Evolutionary conservation across 2,797 vertebrate genomes (phyloP), one percentile per base, ranked within the genome.

Genomic region (Rachycentron canadum): DNA sequence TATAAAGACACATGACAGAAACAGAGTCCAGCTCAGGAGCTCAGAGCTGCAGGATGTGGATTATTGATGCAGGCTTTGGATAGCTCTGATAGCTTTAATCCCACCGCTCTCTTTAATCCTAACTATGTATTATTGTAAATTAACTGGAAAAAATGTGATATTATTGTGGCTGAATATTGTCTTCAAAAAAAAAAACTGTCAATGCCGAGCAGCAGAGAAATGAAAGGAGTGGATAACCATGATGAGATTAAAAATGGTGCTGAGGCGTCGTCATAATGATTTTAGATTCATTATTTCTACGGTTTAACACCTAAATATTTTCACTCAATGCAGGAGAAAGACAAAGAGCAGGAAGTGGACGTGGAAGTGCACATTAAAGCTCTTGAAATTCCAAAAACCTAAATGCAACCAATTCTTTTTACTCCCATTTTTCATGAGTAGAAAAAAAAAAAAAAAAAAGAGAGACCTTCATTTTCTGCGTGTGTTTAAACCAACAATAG

Each of bases 1-100:
- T 8, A 8, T 52, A 9, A 60, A 67, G 56, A 82, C 79, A 43
- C 69, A 68, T 62, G 72, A 67, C 75, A 58, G 69, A 1, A 38
- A 63, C 47, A 60, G 40, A 63, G 38, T 0, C 1, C 47, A 32
- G 50, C 68, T 56, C 40, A 55, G 8, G 57, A 61, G 61, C 49
- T 72, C 45, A 0, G 32, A 67, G 76, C 79, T 78, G 78, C 78
- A 49, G 72, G 64, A 72, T 86, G 75, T 30, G 69, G 70, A 81
- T 71, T 61, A 82, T 45, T 79, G 81, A 82, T 81, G 78, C 76
- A 58, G 55, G 13, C 32, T 40, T 65, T 34, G 66, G 49, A 59
- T 11, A 7, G 32, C 23, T 69, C 45, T 4, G 60, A 65, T 67
- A 34, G n/a, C 70, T 81, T 49, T 76, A 76, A 79, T 85, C 82